Conservation (phyloP, 1,140 invertebrate genomes). For the Drosophila aff. region DNA sequence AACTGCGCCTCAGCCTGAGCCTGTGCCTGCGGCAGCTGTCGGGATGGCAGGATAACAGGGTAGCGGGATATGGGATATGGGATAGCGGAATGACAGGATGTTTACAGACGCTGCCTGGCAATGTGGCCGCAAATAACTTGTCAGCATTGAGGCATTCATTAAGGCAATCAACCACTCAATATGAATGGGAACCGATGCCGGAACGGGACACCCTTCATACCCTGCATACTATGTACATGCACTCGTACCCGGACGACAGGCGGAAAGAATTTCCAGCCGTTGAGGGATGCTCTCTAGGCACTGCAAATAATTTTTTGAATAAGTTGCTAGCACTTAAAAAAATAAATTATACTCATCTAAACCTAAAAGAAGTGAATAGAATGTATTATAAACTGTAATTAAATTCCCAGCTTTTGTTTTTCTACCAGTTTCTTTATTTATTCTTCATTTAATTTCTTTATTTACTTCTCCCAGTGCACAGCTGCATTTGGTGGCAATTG, state of each 20-base stretch:
- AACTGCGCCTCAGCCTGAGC: conserved; percentile 14
- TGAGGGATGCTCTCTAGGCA: conserved; percentile 38
- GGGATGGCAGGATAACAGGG: conserved; percentile 2
- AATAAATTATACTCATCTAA: no score
- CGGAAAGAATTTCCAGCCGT: conserved; percentile 52
- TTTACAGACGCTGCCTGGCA: conserved; percentile 35
- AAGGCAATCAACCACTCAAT: conserved; percentile 64
- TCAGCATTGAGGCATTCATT: conserved; percentile 68
- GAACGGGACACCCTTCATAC: conserved; percentile 8
- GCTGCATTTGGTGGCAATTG: conserved; percentile 41
- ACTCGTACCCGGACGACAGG: conserved; percentile 21
- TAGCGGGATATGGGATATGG: conserved; percentile 8
- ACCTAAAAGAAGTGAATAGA: no score
- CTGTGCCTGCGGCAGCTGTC: conserved; percentile 31
- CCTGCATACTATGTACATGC: neutral
- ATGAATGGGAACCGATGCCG: conserved; percentile 25
- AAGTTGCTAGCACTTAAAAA: no score
- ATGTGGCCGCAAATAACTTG: conserved; percentile 62
- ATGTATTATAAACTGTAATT: no score
- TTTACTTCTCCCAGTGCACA: conserved; percentile 31
- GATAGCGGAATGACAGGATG: conserved; percentile 18
- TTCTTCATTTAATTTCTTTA: no score
- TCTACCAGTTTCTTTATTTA: no score
- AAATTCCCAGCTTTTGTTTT: no score
- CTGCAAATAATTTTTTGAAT: neutral